phyloP scores from a whole-genome alignment of 2,113 vertebrate genomes.

The Lutjanus erythropterus region DNA sequence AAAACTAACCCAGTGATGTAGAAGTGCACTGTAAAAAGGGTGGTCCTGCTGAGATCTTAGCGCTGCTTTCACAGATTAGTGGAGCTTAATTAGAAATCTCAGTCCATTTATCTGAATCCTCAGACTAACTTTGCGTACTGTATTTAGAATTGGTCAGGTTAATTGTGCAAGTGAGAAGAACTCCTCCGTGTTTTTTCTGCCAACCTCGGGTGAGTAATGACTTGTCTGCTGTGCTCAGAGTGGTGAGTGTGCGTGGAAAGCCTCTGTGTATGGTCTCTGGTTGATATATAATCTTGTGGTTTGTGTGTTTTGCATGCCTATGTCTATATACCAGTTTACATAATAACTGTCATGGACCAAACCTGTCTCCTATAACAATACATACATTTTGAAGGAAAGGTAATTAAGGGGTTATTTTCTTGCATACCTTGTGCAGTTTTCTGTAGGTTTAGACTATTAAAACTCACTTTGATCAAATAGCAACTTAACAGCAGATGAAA shows the following conservation, averaged over 20 bases:
- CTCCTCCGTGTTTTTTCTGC: slow-evolving; percentile 19
- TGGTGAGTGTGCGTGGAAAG: neutral
- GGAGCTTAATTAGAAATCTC: slow-evolving; percentile 36
- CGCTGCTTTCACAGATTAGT: slow-evolving; percentile 33
- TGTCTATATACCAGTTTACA: neutral
- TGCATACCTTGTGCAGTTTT: neutral
- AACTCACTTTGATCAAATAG: slow-evolving; percentile 2
- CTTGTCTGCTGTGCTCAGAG: neutral
- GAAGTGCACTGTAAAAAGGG: neutral
- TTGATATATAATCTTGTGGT: neutral
- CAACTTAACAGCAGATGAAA: neutral
- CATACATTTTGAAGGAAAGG: neutral
- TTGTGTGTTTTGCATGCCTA: neutral
- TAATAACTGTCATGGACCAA: neutral
- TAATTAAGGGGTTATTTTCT: neutral
- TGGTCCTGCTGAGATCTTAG: slow-evolving; percentile 25
- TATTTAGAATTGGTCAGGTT: slow-evolving; percentile 7
- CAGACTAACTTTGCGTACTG: neutral
- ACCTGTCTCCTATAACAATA: neutral
- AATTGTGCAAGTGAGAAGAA: slow-evolving; percentile 22
- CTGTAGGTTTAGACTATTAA: neutral
- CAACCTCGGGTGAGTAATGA: slow-evolving; percentile 7
- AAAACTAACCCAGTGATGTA: neutral
- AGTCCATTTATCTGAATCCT: slow-evolving; percentile 34
- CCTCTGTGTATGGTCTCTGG: neutral